Evolutionary conservation across 2,888 invertebrate genomes (phyloP).

Genomic region (Troides oblongomaculatus): DNA sequence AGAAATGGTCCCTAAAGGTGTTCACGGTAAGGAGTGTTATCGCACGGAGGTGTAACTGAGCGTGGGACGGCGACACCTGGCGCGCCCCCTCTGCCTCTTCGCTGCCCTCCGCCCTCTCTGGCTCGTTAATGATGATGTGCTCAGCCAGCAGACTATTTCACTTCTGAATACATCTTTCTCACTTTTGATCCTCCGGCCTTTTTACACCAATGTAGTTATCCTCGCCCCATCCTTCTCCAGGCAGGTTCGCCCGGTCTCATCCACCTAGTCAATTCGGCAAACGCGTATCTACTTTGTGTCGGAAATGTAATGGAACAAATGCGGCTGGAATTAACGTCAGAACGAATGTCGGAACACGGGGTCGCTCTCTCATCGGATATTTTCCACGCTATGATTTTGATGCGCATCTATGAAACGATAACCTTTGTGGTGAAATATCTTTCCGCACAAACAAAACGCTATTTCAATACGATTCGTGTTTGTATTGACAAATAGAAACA

Average conservation of each 20-base stretch:
- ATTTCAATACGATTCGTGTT: conserved; percentile 1
- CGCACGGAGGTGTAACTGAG: conserved; percentile 66
- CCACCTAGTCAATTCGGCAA: conserved; percentile 80
- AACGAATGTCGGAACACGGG: conserved; percentile 78
- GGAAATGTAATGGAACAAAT: conserved; percentile 81
- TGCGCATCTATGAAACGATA: conserved; percentile 68
- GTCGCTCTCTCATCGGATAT: conserved; percentile 72
- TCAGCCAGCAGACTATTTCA: conserved; percentile 87
- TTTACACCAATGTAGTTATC: conserved; percentile 44
- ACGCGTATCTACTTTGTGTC: conserved; percentile 80
- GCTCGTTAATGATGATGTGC: conserved; percentile 90
- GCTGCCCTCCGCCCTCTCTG: conserved; percentile 81
- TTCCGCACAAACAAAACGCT: conserved; percentile 1
- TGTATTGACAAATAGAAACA: background rate
- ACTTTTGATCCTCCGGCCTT: conserved; percentile 74
- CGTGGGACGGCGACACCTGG: conserved; percentile 81
- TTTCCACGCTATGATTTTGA: conserved; percentile 78
- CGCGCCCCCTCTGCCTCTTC: conserved; percentile 80
- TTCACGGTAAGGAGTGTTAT: conserved; percentile 65
- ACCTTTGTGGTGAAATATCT: conserved; percentile 53
- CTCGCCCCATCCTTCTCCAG: conserved; percentile 60
- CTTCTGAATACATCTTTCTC: conserved; percentile 84
- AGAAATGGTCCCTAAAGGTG: conserved; percentile 59
- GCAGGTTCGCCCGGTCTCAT: conserved; percentile 74
- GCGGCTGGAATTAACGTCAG: conserved; percentile 79